Conservation (phyloP, 2,797 vertebrate genomes). For the Sebastes cheni region DNA sequence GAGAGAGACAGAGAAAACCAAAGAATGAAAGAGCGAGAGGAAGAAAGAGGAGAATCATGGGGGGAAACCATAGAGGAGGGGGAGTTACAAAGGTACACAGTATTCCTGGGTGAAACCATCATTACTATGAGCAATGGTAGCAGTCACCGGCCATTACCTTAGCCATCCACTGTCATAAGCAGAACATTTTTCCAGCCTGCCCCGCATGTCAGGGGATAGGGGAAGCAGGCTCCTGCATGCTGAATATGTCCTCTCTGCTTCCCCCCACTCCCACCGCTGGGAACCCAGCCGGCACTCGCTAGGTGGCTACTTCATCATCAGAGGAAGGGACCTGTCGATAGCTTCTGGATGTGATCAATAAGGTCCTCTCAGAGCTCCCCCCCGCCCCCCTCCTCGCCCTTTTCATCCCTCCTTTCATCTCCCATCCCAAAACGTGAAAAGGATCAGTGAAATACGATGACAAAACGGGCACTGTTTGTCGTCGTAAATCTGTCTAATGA, state of each 20-base stretch:
- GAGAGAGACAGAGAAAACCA: constrained; percentile 42
- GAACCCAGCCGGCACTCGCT: constrained; percentile 38
- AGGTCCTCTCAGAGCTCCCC: constrained; percentile 22
- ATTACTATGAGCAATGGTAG: constrained; percentile 85
- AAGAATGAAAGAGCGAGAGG: constrained; percentile 23
- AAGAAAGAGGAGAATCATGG: constrained; percentile 23
- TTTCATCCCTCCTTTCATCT: constrained; percentile 34
- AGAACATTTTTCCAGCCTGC: constrained; percentile 77
- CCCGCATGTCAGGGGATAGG: constrained; percentile 60
- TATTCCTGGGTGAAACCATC: constrained; percentile 82
- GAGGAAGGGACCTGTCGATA: constrained; percentile 73
- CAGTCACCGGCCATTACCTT: constrained; percentile 85
- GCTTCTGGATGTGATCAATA: constrained; percentile 69
- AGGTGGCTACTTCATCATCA: constrained; percentile 72
- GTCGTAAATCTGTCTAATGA: constrained; percentile 78
- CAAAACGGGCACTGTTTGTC: constrained; percentile 63
- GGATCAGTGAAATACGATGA: constrained; percentile 71
- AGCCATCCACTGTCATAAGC: constrained; percentile 85
- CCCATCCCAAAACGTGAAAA: constrained; percentile 53
- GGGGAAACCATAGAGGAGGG: constrained; percentile 7
- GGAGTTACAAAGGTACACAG: constrained; percentile 71
- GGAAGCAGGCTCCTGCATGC: constrained; percentile 75
- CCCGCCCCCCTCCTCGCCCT: constrained; percentile 8
- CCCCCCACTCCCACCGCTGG: constrained; percentile 14
- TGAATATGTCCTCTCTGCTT: constrained; percentile 73